Percentiles rank a stretch among this genome's conserved stretches.
phyloP scores from a whole-genome alignment of 2,797 vertebrate genomes.

The Melanotaenia boesemani region DNA sequence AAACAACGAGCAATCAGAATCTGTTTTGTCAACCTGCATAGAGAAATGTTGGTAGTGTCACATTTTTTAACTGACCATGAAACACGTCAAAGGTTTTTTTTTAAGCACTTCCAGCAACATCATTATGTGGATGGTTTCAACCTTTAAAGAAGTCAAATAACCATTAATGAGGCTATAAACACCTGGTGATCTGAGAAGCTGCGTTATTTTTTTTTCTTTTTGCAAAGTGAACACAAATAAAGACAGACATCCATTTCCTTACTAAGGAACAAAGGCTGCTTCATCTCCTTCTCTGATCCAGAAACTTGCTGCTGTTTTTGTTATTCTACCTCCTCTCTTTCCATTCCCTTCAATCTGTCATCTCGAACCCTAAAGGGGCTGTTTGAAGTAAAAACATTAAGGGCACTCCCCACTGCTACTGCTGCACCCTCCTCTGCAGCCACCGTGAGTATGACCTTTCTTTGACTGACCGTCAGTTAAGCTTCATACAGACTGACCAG shows the following conservation, averaged over 20 bases:
- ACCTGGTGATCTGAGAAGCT: slow-evolving; percentile 1
- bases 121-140: slow-evolving; percentile 19
- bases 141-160: slow-evolving; percentile 15
- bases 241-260: slow-evolving; percentile 8
- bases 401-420: slow-evolving; percentile 57
- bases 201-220: neutral
- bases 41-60: slow-evolving; percentile 40
- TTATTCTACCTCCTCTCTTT: slow-evolving; percentile 42
- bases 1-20: slow-evolving; percentile 6
- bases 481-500: slow-evolving; percentile 63
- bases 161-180: slow-evolving; percentile 8
- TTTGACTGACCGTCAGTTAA: slow-evolving; percentile 72
- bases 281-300: slow-evolving; percentile 19
- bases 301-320: slow-evolving; percentile 35
- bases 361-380: slow-evolving; percentile 46
- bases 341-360: slow-evolving; percentile 50
- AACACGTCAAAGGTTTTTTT: slow-evolving; percentile 33
- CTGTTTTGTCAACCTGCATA: slow-evolving; percentile 6
- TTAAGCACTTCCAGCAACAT: slow-evolving; percentile 16
- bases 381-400: slow-evolving; percentile 81
- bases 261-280: slow-evolving; percentile 4
- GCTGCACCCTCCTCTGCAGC: slow-evolving; percentile 50
- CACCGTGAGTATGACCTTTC: slow-evolving; percentile 78
- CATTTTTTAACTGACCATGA: slow-evolving; percentile 39
- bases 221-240: neutral